phyloP scores from a whole-genome alignment of 2,797 vertebrate genomes.

The Syngnathus acus region DNA sequence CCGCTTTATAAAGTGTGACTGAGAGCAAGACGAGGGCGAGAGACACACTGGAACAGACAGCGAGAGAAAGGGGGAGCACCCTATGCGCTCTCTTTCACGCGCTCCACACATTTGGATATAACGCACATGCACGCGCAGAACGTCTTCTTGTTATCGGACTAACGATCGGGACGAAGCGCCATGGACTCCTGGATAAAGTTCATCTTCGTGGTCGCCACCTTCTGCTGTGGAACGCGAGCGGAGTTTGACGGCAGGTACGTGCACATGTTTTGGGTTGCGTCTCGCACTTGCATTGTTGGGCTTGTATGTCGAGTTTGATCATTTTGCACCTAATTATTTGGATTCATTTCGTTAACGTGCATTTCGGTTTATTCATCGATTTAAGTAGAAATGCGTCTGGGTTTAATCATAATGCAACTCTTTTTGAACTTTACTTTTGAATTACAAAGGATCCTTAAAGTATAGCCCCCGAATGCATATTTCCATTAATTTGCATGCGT shows the following conservation, averaged over 20 bases:
- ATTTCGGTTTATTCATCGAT: background rate
- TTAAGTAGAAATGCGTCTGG: too few species aligned
- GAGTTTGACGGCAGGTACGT: constrained; percentile 89
- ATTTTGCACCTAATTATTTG: background rate
- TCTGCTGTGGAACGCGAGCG: constrained; percentile 69
- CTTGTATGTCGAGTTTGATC: background rate
- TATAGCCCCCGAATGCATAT: background rate
- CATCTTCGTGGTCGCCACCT: constrained; percentile 58
- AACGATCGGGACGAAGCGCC: constrained; percentile 9
- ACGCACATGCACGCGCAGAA: background rate
- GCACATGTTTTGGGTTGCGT: constrained; percentile 1
- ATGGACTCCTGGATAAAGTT: constrained; percentile 76
- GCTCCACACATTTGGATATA: background rate
- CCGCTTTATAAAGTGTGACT: constrained; percentile 1
- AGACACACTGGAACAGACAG: constrained; percentile 7
- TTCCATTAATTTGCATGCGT: background rate
- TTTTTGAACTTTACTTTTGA: background rate
- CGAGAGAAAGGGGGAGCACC: constrained; percentile 20
- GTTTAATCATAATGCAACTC: too few species aligned
- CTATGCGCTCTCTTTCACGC: background rate
- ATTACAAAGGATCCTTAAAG: background rate
- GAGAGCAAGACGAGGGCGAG: constrained; percentile 3
- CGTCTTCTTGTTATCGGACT: background rate
- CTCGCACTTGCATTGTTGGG: background rate
- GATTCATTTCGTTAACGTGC: background rate